Conservation (phyloP, 2,888 invertebrate species). For the Monochamus alternatus region DNA sequence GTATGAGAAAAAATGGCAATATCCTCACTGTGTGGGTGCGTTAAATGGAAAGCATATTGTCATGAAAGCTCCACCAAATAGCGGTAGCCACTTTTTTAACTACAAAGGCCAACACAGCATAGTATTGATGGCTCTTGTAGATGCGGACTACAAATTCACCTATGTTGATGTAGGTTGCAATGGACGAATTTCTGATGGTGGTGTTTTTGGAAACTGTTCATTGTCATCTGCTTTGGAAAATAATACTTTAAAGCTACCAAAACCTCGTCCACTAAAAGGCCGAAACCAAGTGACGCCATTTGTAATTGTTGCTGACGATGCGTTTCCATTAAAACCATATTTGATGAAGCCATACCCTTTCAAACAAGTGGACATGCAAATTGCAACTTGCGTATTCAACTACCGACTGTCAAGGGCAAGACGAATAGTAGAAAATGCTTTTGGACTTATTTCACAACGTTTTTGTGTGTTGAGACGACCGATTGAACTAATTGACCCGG, state of each 20-base stretch:
- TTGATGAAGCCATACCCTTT: background rate
- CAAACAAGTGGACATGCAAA: background rate
- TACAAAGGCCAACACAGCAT: slow-evolving; percentile 36
- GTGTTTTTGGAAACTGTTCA: background rate
- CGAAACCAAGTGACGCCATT: background rate
- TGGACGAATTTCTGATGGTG: background rate
- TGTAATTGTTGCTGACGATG: background rate
- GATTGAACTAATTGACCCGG: background rate
- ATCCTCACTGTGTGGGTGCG: slow-evolving; percentile 33
- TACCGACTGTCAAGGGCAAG: background rate
- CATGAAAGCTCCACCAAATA: slow-evolving; percentile 27
- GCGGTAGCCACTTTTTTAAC: slow-evolving; percentile 36
- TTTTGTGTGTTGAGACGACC: slow-evolving; percentile 1
- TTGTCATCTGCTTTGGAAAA: slow-evolving; percentile 9
- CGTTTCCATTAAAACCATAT: slow-evolving; percentile 2
- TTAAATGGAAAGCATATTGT: slow-evolving; percentile 38
- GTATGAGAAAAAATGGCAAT: slow-evolving; percentile 28
- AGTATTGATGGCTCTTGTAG: slow-evolving; percentile 33
- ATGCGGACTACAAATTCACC: slow-evolving; percentile 34
- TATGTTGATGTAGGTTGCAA: slow-evolving; percentile 39
- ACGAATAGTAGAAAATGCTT: no score
- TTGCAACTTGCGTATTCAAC: slow-evolving; percentile 1
- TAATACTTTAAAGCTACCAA: slow-evolving; percentile 1
- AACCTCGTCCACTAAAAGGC: background rate
- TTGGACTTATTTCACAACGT: no score